Percentiles rank a stretch among this genome's conserved stretches.
phyloP scores from a whole-genome alignment of 2,888 invertebrate species.

The Caenorhabditis uteleia region DNA sequence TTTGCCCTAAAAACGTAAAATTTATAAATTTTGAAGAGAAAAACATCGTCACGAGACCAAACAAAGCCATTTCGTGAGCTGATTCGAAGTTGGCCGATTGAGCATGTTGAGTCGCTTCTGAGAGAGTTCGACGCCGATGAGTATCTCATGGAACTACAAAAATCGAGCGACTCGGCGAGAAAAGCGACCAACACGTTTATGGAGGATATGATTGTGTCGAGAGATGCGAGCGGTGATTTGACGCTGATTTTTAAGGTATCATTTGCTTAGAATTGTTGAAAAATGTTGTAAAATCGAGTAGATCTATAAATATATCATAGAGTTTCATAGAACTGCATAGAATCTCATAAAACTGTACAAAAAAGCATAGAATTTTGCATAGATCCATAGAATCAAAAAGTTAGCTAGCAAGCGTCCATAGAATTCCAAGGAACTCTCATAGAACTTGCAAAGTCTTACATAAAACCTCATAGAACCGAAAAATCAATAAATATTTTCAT shows the following conservation, averaged over 20 bases:
- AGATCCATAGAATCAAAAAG: too few relatives aligned
- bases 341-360: too few relatives aligned
- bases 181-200: background rate
- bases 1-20: background rate
- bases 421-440: too few relatives aligned
- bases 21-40: constrained; percentile 13
- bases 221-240: constrained; percentile 7
- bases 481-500: too few relatives aligned
- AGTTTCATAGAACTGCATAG: too few relatives aligned
- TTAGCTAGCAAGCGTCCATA: too few relatives aligned
- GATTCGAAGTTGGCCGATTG: constrained; percentile 45
- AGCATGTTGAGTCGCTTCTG: constrained; percentile 16
- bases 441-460: too few relatives aligned
- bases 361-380: too few relatives aligned
- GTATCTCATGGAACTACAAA: constrained; percentile 20
- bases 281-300: too few relatives aligned
- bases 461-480: too few relatives aligned
- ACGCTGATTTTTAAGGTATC: constrained; percentile 1
- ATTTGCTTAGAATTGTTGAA: too few relatives aligned
- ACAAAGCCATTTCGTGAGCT: constrained; percentile 35
- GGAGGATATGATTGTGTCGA: constrained; percentile 5
- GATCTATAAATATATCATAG: too few relatives aligned
- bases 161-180: constrained; percentile 20
- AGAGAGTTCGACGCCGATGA: constrained; percentile 37
- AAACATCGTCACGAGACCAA: constrained; percentile 11